A percentile compares a stretch with the other conserved stretches of the same genome.
phyloP scores from a whole-genome alignment of 2,888 invertebrate genomes.

The Kryphioiulus occultus region DNA sequence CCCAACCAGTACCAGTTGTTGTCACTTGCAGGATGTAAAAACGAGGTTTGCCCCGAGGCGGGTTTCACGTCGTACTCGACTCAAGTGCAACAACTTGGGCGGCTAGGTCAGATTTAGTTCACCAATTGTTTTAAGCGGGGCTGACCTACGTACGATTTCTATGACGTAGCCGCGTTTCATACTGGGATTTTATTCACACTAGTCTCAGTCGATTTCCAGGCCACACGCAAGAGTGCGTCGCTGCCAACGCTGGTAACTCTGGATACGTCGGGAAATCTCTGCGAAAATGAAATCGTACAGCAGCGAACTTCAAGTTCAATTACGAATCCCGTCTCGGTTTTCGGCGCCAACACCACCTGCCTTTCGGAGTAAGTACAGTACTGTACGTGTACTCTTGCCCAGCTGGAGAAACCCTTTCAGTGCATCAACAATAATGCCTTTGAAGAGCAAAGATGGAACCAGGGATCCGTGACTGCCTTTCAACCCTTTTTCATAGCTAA shows the following conservation, averaged over 20 bases:
- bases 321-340: not conserved
- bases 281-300: not conserved
- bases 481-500: not conserved
- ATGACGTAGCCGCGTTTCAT: not conserved
- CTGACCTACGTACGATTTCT: not conserved
- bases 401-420: not conserved
- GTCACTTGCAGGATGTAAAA: not conserved
- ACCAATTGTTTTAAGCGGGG: not conserved
- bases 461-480: not conserved
- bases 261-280: not conserved
- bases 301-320: not conserved
- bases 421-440: not conserved
- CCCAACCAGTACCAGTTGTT: too few species aligned
- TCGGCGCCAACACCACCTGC: not conserved
- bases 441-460: not conserved
- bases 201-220: not conserved
- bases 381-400: too few species aligned
- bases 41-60: not conserved
- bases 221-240: not conserved
- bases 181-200: not conserved
- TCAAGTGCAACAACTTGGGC: not conserved
- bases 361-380: not conserved
- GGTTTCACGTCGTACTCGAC: not conserved
- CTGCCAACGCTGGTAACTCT: not conserved
- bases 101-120: not conserved